Conservation (phyloP, 30 jellyfish, hydroid and myxozoan species). For the Hydra vulgaris region DNA sequence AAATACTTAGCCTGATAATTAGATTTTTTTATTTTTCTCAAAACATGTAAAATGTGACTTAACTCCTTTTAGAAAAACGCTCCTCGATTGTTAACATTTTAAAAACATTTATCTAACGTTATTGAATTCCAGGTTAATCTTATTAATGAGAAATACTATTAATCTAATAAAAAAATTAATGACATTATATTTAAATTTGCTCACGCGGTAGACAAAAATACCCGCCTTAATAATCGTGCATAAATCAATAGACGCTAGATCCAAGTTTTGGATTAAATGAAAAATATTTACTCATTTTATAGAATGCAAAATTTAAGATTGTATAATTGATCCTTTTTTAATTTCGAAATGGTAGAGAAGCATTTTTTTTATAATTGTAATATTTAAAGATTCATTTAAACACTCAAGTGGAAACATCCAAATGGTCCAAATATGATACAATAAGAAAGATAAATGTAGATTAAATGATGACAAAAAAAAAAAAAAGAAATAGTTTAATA, state of each 20-base stretch:
- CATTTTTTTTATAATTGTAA: no score
- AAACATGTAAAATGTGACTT: no score
- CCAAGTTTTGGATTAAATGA: not conserved
- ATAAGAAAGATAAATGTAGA: no score
- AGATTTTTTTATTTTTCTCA: no score
- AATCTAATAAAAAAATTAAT: not conserved
- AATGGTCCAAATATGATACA: no score
- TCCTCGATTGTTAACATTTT: not conserved
- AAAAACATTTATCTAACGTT: not conserved
- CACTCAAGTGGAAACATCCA: no score
- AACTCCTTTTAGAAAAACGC: no score
- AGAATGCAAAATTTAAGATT: not conserved
- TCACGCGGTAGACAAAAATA: not conserved
- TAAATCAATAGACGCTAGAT: not conserved
- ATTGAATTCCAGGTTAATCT: not conserved
- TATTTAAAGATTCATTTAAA: no score
- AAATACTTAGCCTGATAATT: no score
- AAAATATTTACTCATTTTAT: not conserved
- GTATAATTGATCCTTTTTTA: not conserved
- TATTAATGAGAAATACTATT: not conserved
- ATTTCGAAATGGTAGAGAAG: no score
- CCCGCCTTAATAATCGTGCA: not conserved
- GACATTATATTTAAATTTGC: not conserved
- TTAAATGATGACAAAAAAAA: no score
- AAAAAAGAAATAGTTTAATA: no score